Base-by-base conservation (phyloP, 2,113 vertebrate species). In the Dinomys branickii region DNA sequence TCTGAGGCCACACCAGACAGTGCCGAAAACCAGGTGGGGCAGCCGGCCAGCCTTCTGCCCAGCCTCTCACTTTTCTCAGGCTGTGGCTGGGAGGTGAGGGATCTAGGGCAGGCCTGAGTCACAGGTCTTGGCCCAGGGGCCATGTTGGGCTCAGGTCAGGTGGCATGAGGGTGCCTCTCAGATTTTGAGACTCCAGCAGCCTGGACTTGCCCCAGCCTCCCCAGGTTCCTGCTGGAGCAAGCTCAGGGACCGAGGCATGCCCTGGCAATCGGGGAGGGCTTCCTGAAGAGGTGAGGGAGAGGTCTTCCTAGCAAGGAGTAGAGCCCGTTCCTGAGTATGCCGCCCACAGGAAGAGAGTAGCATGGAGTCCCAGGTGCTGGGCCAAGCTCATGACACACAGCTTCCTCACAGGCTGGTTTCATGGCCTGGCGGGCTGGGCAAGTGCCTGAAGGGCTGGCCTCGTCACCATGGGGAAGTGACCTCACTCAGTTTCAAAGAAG, bases 401-500 rank as follows among this genome's bases (percentile, higher is more conserved):
- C 75, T 78, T 54, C 88, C 82, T 88, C 93, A 77, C 71, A 14
- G 82, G 71, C 80, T 7, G 30, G n/a, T 44, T 22, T 1, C 41
- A 41, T n/a, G 2, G 9, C 67, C 8, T 0, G 28, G 90, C 95
- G 44, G 52, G 90, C 50, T 65, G 63, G 94, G 82, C 50, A 1
- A 63, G 63, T 71, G 95, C 90, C 17, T 81, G 30, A 7, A 16
- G 67, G 81, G 75, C 71, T 16, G 35, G 82, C 82, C 67, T 77
- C 30, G 0, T 80, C 85, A 35, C 69, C 3, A 17, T 5, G 47
- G 59, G 75, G 88, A 69, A 30, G 35, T 92, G 97, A 97, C 71
- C 63, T 97, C 94, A 96, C 38, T 22, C 1, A 2, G 85, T 80
- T 97, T 89, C 50, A 9, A 35, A 92, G 80, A 95, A 75, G 77